Percentiles rank a stretch among this genome's conserved stretches.
Evolutionary conservation across 1,140 invertebrate species (phyloP).

Genomic region (Drosophila bifasciata): DNA sequence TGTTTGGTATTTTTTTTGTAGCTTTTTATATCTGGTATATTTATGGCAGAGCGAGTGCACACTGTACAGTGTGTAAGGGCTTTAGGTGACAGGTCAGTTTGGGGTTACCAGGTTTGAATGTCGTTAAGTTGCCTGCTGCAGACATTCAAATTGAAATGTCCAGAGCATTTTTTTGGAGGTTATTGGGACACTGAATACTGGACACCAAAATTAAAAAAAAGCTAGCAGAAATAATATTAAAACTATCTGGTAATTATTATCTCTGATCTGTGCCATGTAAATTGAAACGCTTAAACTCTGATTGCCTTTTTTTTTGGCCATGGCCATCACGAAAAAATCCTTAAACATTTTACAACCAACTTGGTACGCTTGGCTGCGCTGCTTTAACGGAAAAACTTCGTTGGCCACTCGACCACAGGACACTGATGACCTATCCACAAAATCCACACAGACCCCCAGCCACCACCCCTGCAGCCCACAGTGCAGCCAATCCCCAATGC

Average conservation of each 20-base stretch:
- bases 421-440: slow-evolving; percentile 58
- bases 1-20: slow-evolving; percentile 36
- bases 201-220: too few species aligned
- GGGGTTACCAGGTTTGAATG: neutral
- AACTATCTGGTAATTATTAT: too few species aligned
- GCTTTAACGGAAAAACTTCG: slow-evolving; percentile 40
- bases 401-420: slow-evolving; percentile 42
- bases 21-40: slow-evolving; percentile 35
- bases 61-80: too few species aligned
- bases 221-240: too few species aligned
- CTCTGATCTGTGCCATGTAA: too few species aligned
- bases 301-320: too few species aligned
- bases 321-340: neutral
- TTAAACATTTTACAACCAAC: slow-evolving; percentile 17
- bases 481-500: slow-evolving; percentile 17
- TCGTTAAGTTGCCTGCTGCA: slow-evolving; percentile 24
- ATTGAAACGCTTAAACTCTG: too few species aligned
- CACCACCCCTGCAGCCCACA: neutral
- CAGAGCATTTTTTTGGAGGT: slow-evolving; percentile 11
- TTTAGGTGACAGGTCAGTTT: neutral
- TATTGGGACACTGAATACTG: neutral
- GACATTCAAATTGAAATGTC: slow-evolving; percentile 52
- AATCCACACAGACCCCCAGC: neutral
- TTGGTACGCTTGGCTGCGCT: slow-evolving; percentile 7
- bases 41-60: neutral